phyloP scores from a whole-genome alignment of 2,888 invertebrate genomes.

The Idaea aversata region DNA sequence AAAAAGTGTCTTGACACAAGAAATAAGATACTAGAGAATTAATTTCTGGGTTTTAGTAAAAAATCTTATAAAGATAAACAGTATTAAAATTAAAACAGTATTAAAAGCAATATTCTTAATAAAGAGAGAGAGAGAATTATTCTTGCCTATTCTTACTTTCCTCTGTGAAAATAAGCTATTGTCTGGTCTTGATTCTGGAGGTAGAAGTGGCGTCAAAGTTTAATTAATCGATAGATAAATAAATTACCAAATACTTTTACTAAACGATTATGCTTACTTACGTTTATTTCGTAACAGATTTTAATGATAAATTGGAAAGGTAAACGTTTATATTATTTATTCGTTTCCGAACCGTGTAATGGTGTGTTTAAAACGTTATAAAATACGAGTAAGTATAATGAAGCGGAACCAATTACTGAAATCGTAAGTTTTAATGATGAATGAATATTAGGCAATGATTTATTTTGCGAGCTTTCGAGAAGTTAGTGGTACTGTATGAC shows the following conservation, averaged over 20 bases:
- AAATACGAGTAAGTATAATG: not conserved
- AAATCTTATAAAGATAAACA: too few species aligned
- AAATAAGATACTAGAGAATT: too few species aligned
- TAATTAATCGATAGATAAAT: not conserved
- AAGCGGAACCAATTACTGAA: not conserved
- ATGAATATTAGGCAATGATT: not conserved
- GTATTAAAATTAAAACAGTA: too few species aligned
- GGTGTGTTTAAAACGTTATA: not conserved
- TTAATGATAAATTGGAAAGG: conserved; percentile 1
- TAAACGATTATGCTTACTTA: not conserved
- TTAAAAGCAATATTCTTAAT: too few species aligned
- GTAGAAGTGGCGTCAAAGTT: not conserved
- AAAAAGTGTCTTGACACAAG: too few species aligned
- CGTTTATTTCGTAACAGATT: not conserved
- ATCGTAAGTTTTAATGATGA: not conserved
- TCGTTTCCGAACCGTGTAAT: not conserved
- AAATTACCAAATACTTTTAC: not conserved
- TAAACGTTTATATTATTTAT: not conserved
- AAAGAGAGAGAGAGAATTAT: too few species aligned
- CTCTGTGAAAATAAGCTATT: too few species aligned
- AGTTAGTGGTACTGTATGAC: not conserved
- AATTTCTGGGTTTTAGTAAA: too few species aligned
- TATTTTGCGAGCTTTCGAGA: not conserved
- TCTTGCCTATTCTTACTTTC: too few species aligned
- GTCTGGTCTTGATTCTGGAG: too few species aligned